Conservation (phyloP, 2,797 vertebrate genomes). For the Periparus ater region DNA sequence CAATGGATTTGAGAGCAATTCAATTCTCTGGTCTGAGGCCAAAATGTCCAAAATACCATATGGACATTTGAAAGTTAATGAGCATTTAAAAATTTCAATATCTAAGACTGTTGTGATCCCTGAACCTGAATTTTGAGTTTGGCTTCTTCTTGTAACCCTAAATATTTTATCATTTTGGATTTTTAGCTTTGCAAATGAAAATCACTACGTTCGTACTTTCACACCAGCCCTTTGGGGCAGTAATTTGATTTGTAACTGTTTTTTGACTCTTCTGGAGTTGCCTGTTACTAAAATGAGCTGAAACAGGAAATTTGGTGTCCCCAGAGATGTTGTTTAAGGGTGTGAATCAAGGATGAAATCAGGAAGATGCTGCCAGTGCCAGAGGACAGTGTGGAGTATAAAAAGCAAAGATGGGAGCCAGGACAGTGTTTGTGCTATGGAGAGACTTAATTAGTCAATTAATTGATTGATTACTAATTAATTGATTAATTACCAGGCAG, state of each 20-base stretch:
- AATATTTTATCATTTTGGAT: not conserved
- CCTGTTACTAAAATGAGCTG: not conserved
- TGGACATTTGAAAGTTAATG: conserved; percentile 35
- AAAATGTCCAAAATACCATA: conserved; percentile 50
- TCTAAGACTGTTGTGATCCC: not conserved
- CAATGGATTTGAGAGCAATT: conserved; percentile 49
- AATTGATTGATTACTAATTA: not conserved
- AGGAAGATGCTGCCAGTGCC: not conserved
- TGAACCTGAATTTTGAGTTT: not conserved
- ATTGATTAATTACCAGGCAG: not conserved
- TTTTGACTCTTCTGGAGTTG: not conserved
- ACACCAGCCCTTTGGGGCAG: not conserved
- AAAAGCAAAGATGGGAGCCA: not conserved
- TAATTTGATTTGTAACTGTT: not conserved
- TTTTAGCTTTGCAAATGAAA: not conserved
- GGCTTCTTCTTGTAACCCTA: not conserved
- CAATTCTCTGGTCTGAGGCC: conserved; percentile 32
- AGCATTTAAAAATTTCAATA: not conserved
- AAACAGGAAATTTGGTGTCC: not conserved
- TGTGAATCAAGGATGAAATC: not conserved
- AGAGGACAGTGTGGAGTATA: not conserved
- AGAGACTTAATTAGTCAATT: not conserved
- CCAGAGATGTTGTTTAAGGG: not conserved
- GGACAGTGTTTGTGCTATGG: not conserved
- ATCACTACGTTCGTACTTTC: rapidly evolving